Conservation (phyloP, 2,113 vertebrate species). For the Dendrocopos noguchii region DNA sequence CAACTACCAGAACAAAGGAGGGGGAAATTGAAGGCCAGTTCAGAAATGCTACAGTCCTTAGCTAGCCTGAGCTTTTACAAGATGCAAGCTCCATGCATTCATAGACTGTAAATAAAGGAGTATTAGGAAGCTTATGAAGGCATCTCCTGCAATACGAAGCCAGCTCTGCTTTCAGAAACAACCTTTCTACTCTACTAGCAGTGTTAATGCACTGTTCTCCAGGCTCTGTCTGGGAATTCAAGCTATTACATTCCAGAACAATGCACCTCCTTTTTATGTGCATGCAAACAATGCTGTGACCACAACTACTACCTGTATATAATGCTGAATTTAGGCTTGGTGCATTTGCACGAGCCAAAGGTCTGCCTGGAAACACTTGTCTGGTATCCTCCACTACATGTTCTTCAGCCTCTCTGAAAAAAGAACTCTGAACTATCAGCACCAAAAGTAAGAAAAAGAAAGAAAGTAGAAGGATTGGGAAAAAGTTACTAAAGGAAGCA, state of each 20-base stretch:
- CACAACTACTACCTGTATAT: not conserved
- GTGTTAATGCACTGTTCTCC: not conserved
- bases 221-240: not conserved
- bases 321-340: not conserved
- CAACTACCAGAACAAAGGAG: not conserved
- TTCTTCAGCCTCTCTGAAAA: not conserved
- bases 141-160: not conserved
- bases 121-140: not conserved
- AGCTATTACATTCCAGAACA: not conserved
- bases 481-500: not conserved
- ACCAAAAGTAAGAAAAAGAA: not conserved
- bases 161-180: not conserved
- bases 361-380: not conserved
- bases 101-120: not conserved
- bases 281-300: not conserved
- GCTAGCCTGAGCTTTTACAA: not conserved
- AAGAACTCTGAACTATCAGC: not conserved
- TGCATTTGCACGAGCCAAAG: not conserved
- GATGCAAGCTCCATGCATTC: not conserved
- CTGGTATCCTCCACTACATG: not conserved
- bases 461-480: not conserved
- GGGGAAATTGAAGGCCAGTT: not conserved
- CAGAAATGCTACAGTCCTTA: not conserved
- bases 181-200: not conserved
- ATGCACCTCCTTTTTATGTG: not conserved